Conservation (phyloP, 2,888 invertebrate species). For the Erannis defoliaria region DNA sequence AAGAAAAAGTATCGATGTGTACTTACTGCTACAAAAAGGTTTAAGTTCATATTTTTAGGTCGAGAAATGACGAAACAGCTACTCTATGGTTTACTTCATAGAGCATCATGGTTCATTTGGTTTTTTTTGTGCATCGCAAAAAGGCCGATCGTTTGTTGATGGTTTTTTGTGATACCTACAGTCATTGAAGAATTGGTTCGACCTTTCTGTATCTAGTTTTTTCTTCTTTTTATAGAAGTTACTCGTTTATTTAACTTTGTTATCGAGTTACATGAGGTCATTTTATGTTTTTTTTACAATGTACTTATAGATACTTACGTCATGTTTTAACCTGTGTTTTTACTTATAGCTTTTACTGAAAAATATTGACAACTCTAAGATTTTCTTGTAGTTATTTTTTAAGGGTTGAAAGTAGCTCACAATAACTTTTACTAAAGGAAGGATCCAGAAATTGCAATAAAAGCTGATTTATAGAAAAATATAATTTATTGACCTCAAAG, state of each 20-base stretch:
- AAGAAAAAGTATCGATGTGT: background rate
- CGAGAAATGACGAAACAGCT: conserved; percentile 9
- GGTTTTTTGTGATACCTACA: background rate
- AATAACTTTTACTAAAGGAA: too few relatives aligned
- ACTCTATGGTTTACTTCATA: conserved; percentile 8
- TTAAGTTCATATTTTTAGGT: background rate
- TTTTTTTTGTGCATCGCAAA: conserved; percentile 12
- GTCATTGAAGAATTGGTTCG: conserved; percentile 20
- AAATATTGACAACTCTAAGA: too few relatives aligned
- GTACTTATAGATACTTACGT: too few relatives aligned
- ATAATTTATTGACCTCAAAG: too few relatives aligned
- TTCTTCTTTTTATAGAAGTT: background rate
- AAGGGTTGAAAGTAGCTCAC: too few relatives aligned
- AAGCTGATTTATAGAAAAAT: too few relatives aligned
- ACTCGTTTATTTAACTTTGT: background rate
- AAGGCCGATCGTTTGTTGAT: conserved; percentile 3
- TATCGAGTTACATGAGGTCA: conserved; percentile 3
- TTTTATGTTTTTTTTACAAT: background rate
- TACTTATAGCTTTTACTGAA: too few relatives aligned
- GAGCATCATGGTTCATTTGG: conserved; percentile 18
- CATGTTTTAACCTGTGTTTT: too few relatives aligned
- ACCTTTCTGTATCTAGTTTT: conserved; percentile 8
- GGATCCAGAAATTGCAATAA: too few relatives aligned
- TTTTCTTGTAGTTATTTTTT: too few relatives aligned
- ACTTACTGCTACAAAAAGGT: conserved; percentile 10